These are phyloP conservation scores for Eilema sororculum DNA, from an alignment of 2,888 invertebrate genomes.

Conservation along the genomic window DNA sequence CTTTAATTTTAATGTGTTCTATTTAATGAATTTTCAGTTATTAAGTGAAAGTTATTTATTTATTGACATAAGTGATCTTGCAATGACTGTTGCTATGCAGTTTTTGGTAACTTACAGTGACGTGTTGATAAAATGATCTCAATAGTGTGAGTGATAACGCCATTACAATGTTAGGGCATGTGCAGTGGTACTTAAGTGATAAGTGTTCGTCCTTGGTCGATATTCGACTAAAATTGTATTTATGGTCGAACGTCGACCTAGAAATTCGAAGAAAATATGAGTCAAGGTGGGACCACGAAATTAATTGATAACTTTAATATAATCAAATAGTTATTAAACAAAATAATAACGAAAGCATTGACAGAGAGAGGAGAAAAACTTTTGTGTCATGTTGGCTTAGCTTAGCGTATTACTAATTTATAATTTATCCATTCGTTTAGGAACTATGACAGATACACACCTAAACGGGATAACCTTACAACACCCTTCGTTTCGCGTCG, in stretches of 20 bases:
- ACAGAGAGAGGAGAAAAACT: too few relatives aligned
- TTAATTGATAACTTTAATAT: not conserved
- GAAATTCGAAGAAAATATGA: not conserved
- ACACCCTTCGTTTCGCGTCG: too few relatives aligned
- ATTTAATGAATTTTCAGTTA: constrained; percentile 32
- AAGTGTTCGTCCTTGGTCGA: constrained; percentile 3
- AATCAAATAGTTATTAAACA: not conserved
- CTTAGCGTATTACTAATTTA: too few relatives aligned
- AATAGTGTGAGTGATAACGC: constrained; percentile 31
- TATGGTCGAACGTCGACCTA: not conserved
- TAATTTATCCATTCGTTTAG: not conserved
- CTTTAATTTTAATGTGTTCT: not conserved
- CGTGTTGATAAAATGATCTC: constrained; percentile 44
- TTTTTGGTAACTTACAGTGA: constrained; percentile 45
- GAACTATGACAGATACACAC: not conserved
- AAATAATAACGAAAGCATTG: not conserved
- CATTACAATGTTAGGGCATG: not conserved
- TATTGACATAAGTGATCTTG: constrained; percentile 60
- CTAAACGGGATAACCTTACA: not conserved
- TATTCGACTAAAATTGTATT: not conserved
- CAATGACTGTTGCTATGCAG: constrained; percentile 61
- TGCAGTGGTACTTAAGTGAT: constrained; percentile 12
- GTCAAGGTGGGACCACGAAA: not conserved
- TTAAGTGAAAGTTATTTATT: constrained; percentile 42
- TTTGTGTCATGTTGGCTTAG: too few relatives aligned